phyloP scores from a whole-genome alignment of 2,797 vertebrate species.

The Sebastes oblongus region DNA sequence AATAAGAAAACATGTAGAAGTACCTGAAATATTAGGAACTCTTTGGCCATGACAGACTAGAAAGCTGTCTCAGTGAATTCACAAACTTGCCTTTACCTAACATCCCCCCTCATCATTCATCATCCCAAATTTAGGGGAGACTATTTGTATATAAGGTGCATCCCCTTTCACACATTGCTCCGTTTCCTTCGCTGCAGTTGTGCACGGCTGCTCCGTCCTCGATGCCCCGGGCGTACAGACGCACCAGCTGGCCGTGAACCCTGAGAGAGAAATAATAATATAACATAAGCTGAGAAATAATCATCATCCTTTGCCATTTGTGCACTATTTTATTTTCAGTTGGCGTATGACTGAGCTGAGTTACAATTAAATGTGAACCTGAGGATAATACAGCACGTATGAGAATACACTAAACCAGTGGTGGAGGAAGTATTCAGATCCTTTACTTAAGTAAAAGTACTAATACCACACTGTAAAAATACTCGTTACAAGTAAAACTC shows the following conservation, averaged over 20 bases:
- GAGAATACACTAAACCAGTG: not conserved
- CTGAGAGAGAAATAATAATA: conserved; percentile 42
- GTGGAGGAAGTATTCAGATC: not conserved
- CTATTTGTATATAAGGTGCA: conserved; percentile 27
- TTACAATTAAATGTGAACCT: not conserved
- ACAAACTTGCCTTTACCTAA: not conserved
- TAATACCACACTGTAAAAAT: too few species aligned
- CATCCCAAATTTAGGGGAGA: not conserved
- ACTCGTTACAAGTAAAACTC: too few species aligned
- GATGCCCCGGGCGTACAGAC: conserved; percentile 83
- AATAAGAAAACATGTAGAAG: conserved; percentile 16
- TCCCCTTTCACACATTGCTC: conserved; percentile 38
- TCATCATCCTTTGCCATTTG: not conserved
- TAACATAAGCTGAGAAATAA: not conserved
- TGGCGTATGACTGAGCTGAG: not conserved
- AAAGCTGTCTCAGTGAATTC: not conserved
- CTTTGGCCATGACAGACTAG: conserved; percentile 20
- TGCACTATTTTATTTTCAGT: not conserved
- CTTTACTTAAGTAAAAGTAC: too few species aligned
- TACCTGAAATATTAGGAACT: conserved; percentile 47
- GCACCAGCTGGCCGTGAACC: conserved; percentile 82
- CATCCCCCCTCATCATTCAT: not conserved
- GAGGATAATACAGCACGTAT: not conserved
- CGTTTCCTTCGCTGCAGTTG: conserved; percentile 25
- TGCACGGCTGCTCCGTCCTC: conserved; percentile 62